Evolutionary conservation across 1,140 invertebrate species (phyloP), one percentile per base, ranked within the genome.

Genomic region (Bombus superbus): DNA sequence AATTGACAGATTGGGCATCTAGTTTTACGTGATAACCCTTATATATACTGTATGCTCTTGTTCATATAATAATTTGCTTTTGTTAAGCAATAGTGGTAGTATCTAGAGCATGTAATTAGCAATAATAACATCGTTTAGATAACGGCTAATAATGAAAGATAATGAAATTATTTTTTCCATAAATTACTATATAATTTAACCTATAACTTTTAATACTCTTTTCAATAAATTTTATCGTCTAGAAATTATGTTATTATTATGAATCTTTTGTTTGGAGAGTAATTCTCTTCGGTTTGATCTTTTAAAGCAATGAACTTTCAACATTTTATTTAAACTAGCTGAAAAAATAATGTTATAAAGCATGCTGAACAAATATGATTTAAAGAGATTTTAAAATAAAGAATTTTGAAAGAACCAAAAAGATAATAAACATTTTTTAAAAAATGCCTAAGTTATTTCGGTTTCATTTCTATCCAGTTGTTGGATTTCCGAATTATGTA

Each of bases 1-100:
- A 53, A 47, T 75, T 62, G 57, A 32, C n/a, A n/a, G 42, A 85
- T 74, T 81, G 59, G 25, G 25, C 59, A 59, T 44, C 59, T 68
- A 40, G 44, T 68, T 73, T 69, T 74, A 68, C 38, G 15, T 59
- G 47, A 64, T 47, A 22, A 57, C 38, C 25, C 76, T 62, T 74
- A 85, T 85, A 78, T 78, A 79, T 25, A 28, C 53, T 64, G 64
- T 40, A 4, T 22, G 22, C 42, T 22, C 40, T 47, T 77, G 15
- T 57, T 57, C 11, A 13, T 15, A 62, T 32, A 6, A n/a, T 22
- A 72, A 53, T 80, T 72, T 80, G 22, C 42, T 57, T 72, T 47
- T 53, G 53, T 59, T 18, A 85, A 22, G n/a, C 13, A 80, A 62
- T n/a, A n/a, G 11, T 59, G 13, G 25, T 47, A 53, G 3, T 32